Evolutionary conservation across 2,888 invertebrate species (phyloP).

Genomic region (Nineta flava): DNA sequence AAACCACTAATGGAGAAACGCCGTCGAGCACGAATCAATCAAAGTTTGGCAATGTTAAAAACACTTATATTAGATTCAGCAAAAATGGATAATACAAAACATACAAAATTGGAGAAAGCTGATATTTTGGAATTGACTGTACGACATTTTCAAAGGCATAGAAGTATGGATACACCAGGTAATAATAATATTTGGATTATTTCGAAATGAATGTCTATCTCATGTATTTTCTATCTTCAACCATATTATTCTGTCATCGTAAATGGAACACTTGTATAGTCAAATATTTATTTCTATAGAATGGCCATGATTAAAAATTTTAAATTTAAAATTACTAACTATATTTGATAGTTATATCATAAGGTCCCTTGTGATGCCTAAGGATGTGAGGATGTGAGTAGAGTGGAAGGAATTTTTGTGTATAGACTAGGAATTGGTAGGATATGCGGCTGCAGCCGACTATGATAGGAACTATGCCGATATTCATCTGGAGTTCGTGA

Average conservation of each 20-base stretch:
- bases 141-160: slow-evolving; percentile 59
- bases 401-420: too few species aligned
- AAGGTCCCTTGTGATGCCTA: too few species aligned
- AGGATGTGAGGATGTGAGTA: too few species aligned
- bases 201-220: neutral
- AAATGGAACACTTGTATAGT: neutral
- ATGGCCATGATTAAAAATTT: too few species aligned
- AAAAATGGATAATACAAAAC: slow-evolving; percentile 49
- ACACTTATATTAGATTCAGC: slow-evolving; percentile 54
- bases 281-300: neutral
- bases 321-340: too few species aligned
- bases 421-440: too few species aligned
- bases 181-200: slow-evolving; percentile 1
- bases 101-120: slow-evolving; percentile 71
- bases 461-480: too few species aligned
- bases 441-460: too few species aligned
- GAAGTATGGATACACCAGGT: slow-evolving; percentile 45
- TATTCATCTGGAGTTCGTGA: too few species aligned
- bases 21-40: slow-evolving; percentile 55
- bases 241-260: neutral
- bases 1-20: slow-evolving; percentile 68
- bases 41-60: slow-evolving; percentile 55
- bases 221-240: neutral
- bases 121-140: slow-evolving; percentile 75
- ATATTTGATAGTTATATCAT: too few species aligned